Base-by-base conservation (phyloP, 2,888 invertebrate genomes). In the Dryadula phaetusa region DNA sequence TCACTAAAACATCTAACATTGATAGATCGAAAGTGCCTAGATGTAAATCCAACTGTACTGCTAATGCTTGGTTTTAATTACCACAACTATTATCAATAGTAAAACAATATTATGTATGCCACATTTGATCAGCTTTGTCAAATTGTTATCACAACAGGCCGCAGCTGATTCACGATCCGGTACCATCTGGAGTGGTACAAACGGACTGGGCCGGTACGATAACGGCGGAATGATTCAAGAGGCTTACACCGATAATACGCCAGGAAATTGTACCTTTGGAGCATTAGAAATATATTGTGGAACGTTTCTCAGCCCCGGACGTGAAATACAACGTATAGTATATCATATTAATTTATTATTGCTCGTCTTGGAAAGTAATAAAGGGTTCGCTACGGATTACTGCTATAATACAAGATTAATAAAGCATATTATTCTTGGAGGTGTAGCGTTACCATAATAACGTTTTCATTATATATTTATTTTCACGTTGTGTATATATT, bases 171-270 rank as follows among this genome's bases (percentile, higher is more conserved):
- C 56, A 65, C 66, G 69, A 53, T 40, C 62, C 54, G 56, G 32
- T 52, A 47, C 61, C 65, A 25, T 61, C 53, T 52, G 16, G 52
- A 52, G 60, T 40, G 28, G 25, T 61, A 54, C 44, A 66, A 66
- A 61, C 44, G 61, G 53, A 44, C 61, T 53, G 61, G 34, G 7
- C 42, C 56, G 49, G 52, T 60, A 52, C 44, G 67, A 67, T 67
- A 67, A 52, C 61, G 66, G 37, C 42, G 18, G 49, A 67, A 67
- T 42, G 58, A 47, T 63, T 63, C 67, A 58, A 58, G 63, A 62
- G 63, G 67, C 63, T 67, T 67, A 67, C 28, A 40, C 62, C 16
- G 54, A 67, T 67, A 67, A 67, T 67, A 42, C 47, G 44, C 32
- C 22, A 56, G 64, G 56, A 64, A 56, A 64, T 47, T 47, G 64